These are phyloP conservation scores for Mesitornis unicolor DNA, from an alignment of 2,113 vertebrate genomes.

Conservation along the genomic window DNA sequence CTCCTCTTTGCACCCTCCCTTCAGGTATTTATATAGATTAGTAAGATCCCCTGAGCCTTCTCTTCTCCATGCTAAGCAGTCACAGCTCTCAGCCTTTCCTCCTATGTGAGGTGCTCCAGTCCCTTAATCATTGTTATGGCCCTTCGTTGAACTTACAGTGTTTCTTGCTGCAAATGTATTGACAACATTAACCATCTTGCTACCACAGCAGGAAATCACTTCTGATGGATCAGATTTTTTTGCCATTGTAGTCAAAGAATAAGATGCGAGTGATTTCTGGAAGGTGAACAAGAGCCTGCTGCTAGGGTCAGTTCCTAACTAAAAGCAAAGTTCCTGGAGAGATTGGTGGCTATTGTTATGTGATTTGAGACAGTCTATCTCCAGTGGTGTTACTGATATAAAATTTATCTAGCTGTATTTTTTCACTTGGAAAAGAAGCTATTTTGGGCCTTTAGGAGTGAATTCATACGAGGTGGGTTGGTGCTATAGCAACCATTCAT, in stretches of 20 bases:
- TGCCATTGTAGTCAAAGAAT: background rate
- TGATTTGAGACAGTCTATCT: background rate
- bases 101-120: background rate
- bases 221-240: background rate
- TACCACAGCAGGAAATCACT: background rate
- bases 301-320: background rate
- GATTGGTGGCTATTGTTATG: background rate
- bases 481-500: conserved; percentile 18
- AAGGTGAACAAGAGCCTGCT: background rate
- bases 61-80: background rate
- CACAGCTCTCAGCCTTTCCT: background rate
- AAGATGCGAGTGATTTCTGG: background rate
- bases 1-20: background rate
- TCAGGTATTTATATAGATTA: background rate
- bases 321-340: background rate
- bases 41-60: background rate
- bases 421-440: background rate
- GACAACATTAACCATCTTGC: background rate
- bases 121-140: background rate
- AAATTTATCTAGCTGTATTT: background rate
- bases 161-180: background rate
- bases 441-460: background rate
- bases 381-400: background rate
- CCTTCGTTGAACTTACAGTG: background rate
- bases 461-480: background rate